Percentiles rank a stretch among this genome's conserved stretches.
Evolutionary conservation across 2,888 invertebrate genomes (phyloP).

Genomic region (Malachius bipustulatus): DNA sequence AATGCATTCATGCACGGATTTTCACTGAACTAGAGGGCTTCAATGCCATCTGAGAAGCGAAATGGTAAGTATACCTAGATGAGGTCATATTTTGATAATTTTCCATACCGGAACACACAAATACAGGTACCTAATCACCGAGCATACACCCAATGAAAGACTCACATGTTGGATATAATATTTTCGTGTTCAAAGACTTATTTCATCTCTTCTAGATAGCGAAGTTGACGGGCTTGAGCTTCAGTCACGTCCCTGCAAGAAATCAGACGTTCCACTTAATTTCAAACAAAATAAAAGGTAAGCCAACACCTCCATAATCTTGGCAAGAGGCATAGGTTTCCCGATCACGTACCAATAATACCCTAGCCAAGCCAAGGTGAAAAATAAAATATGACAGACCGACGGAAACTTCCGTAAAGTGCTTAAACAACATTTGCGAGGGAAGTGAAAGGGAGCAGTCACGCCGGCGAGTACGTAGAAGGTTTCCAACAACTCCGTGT

Average conservation of each 20-base stretch:
- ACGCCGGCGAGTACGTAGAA: neutral
- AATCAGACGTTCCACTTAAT: conserved; percentile 20
- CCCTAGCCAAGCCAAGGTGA: conserved; percentile 23
- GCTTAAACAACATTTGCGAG: conserved; percentile 22
- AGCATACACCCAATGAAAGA: no score
- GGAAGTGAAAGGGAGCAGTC: conserved; percentile 13
- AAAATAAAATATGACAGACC: conserved; percentile 26
- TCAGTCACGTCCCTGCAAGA: conserved; percentile 7
- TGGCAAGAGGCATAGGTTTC: conserved; percentile 16
- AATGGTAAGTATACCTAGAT: no score
- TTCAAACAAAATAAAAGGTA: conserved; percentile 19
- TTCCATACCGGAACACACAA: no score
- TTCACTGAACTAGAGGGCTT: no score
- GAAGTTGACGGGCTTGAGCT: no score
- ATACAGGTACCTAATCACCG: no score
- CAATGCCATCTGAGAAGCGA: no score
- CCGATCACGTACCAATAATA: conserved; percentile 24
- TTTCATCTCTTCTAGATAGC: no score
- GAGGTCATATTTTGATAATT: no score
- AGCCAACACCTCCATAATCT: conserved; percentile 17
- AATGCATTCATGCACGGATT: no score
- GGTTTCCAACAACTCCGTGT: conserved; percentile 11
- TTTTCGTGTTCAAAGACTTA: no score
- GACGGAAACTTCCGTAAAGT: conserved; percentile 23
- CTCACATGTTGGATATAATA: no score